A percentile compares a stretch with the other conserved stretches of the same genome.
phyloP scores from a whole-genome alignment of 2,797 vertebrate genomes.

The Mallotus villosus region DNA sequence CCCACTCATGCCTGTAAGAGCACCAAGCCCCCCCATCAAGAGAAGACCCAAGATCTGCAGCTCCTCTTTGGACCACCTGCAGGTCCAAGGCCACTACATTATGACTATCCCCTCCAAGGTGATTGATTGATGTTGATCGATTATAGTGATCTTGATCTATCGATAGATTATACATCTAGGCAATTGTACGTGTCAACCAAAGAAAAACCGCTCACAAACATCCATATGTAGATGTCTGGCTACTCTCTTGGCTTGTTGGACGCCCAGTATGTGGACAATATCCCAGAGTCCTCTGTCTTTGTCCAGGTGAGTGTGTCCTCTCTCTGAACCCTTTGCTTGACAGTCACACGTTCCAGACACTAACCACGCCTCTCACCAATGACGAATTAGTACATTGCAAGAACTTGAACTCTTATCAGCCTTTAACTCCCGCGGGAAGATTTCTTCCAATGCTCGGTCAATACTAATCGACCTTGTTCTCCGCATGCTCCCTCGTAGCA shows the following conservation, averaged over 20 bases:
- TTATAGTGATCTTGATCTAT: not conserved
- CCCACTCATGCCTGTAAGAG: not conserved
- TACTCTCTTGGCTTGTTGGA: constrained; percentile 5
- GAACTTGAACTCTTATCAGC: too few species aligned
- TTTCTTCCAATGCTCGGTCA: too few species aligned
- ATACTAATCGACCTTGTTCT: not conserved
- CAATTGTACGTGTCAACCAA: not conserved
- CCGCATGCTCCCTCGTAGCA: constrained; percentile 44
- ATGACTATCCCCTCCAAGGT: constrained; percentile 77
- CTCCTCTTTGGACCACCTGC: not conserved
- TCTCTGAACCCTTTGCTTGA: not conserved
- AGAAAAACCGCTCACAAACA: not conserved
- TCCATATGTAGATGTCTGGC: constrained; percentile 3
- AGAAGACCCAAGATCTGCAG: not conserved
- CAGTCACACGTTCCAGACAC: too few species aligned
- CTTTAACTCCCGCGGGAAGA: too few species aligned
- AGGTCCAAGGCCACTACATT: constrained; percentile 40
- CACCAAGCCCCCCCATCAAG: constrained; percentile 3
- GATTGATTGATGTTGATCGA: constrained; percentile 44
- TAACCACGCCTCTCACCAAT: not conserved
- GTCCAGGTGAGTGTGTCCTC: constrained; percentile 1
- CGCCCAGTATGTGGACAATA: not conserved
- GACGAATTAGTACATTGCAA: not conserved
- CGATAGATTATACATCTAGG: not conserved
- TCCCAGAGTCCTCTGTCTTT: constrained; percentile 9